phyloP scores from a whole-genome alignment of 2,888 invertebrate genomes.

The Xestia rhomboidea region DNA sequence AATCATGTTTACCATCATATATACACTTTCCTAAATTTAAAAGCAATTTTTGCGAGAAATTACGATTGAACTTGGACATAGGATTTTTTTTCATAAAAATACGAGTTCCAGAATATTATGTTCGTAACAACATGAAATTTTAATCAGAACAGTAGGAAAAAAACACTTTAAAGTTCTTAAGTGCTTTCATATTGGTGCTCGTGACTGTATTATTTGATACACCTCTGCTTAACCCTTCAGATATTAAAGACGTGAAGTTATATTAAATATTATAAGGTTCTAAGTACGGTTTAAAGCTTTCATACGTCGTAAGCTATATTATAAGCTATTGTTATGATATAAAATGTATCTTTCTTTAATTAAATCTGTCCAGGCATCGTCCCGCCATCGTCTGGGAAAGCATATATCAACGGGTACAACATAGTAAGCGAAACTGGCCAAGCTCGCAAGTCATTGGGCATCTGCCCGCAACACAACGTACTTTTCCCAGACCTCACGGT shows the following conservation, averaged over 20 bases:
- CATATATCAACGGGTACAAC: conserved; percentile 93
- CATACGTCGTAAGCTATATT: too few species aligned
- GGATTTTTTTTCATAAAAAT: too few species aligned
- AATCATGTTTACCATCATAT: too few species aligned
- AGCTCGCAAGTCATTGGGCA: conserved; percentile 94
- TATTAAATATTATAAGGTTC: not conserved
- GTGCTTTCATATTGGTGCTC: too few species aligned
- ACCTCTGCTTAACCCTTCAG: not conserved
- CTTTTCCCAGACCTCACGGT: conserved; percentile 96
- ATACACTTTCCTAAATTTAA: too few species aligned
- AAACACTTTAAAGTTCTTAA: too few species aligned
- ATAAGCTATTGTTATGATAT: too few species aligned
- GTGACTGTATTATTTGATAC: not conserved
- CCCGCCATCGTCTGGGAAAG: conserved; percentile 93
- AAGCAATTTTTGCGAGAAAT: too few species aligned
- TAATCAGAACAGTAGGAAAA: too few species aligned
- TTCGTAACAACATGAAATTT: too few species aligned
- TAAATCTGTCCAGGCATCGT: conserved; percentile 90
- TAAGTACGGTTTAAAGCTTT: not conserved
- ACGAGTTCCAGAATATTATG: too few species aligned
- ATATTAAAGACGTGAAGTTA: not conserved
- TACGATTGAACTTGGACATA: too few species aligned
- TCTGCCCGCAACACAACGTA: conserved; percentile 97
- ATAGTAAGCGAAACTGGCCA: conserved; percentile 92
- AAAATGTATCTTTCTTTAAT: not conserved